Base-by-base conservation (phyloP, 2,888 invertebrate genomes). In the Cheilosia impressa region DNA sequence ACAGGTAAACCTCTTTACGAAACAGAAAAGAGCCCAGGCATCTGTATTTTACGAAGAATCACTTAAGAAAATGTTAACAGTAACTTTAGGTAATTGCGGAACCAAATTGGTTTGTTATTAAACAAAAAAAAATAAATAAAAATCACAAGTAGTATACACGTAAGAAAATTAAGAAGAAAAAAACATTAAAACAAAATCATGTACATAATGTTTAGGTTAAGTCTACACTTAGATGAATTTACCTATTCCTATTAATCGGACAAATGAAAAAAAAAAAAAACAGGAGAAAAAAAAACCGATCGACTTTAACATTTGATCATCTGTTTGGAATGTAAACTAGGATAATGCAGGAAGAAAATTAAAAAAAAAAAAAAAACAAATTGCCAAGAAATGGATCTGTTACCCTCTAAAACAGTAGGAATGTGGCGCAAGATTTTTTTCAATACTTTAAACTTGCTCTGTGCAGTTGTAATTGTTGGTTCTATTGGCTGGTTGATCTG, bases 201-300 rank as follows among this genome's bases (percentile, higher is more conserved):
- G 81, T 85, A 85, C 72, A 85, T 85, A 80, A 41, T 45, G 65
- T 63, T 76, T 76, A 84, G 80, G 47, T 47, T 84, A 79, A 75
- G 69, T 53, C 47, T 79, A 83, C 41, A 72, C 45, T 52, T 73
- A 79, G 57, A 69, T 84, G 50, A 84, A 79, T 63, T 73, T 57
- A 66, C 38, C 60, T 60, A 57, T 57, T 45, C 66, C 52, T 73
- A 63, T 83, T 45, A 71, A 65, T 76, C 47, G 38, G n/a, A 63
- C 62, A 53, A 68, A 47, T 52, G 0, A 24, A 38, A 27, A 34
- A 63, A 10, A 10, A 27, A 27, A 68, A n/a, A 68, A 43, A 63
- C 50, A 62, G 2, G 2, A 34, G n/a, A 57, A n/a, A 75, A 52
- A 63, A 75, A 52, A 58, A 19, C 47, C 15, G 66, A 83, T 78